These are phyloP conservation scores for Thereuonema tuberculata DNA, from an alignment of 1,140 invertebrate genomes.

Conservation along the genomic window DNA sequence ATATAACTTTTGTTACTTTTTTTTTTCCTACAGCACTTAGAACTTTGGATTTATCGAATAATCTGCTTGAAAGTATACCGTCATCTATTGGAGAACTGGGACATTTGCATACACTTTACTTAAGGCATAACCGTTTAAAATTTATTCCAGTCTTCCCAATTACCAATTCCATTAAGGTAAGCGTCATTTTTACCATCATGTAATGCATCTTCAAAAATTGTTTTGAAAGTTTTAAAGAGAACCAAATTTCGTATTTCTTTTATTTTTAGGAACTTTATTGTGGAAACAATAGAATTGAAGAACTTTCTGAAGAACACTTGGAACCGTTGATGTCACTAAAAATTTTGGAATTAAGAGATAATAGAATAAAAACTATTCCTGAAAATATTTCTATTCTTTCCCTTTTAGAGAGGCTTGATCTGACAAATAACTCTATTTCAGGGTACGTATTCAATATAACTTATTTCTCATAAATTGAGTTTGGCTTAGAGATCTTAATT, in stretches of 20 bases:
- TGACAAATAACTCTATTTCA: conserved; percentile 64
- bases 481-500: too few relatives aligned
- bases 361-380: conserved; percentile 54
- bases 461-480: too few relatives aligned
- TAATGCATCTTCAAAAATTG: too few relatives aligned
- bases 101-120: conserved; percentile 60
- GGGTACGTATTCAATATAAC: too few relatives aligned
- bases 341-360: conserved; percentile 58
- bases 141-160: conserved; percentile 30
- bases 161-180: conserved; percentile 32
- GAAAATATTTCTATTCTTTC: conserved; percentile 59
- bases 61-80: conserved; percentile 53
- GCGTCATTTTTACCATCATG: too few relatives aligned
- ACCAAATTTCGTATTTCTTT: too few relatives aligned
- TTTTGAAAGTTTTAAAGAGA: too few relatives aligned
- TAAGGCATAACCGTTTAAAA: conserved; percentile 56
- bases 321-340: conserved; percentile 24
- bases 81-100: conserved; percentile 57
- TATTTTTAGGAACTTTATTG: conserved; percentile 23
- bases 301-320: conserved; percentile 28
- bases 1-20: conserved; percentile 7
- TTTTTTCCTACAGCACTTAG: conserved; percentile 39
- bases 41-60: conserved; percentile 58
- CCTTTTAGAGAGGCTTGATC: conserved; percentile 58
- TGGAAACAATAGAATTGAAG: conserved; percentile 22